Evolutionary conservation across 2,797 vertebrate genomes (phyloP).

Genomic region (Coendou prehensilis): DNA sequence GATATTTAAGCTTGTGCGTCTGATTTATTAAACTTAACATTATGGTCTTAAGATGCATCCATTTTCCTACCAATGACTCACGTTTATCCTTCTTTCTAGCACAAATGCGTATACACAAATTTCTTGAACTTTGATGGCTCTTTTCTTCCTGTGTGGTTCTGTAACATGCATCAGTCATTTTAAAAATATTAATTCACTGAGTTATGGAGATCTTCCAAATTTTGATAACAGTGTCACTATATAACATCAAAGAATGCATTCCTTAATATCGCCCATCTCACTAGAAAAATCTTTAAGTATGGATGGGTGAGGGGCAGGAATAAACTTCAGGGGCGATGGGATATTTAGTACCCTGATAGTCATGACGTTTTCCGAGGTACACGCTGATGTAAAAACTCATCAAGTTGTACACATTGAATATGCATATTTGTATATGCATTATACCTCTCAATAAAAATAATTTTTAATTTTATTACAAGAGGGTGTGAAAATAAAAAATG

Average conservation of each 20-base stretch:
- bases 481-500: background rate
- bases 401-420: background rate
- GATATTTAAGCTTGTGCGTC: background rate
- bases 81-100: background rate
- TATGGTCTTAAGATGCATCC: background rate
- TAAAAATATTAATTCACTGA: background rate
- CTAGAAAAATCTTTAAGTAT: background rate
- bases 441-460: background rate
- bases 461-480: background rate
- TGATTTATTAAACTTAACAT: background rate
- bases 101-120: background rate
- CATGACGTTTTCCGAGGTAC: background rate
- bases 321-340: background rate
- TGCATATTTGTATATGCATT: background rate
- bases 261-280: background rate
- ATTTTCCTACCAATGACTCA: background rate
- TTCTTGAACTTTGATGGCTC: background rate
- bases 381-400: background rate
- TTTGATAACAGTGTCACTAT: background rate
- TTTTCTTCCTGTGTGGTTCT: background rate
- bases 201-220: background rate
- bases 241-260: constrained; percentile 1
- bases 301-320: background rate
- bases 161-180: background rate
- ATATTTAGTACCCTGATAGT: background rate